phyloP scores from a whole-genome alignment of 2,113 vertebrate species.

The Corvus moneduloides region DNA sequence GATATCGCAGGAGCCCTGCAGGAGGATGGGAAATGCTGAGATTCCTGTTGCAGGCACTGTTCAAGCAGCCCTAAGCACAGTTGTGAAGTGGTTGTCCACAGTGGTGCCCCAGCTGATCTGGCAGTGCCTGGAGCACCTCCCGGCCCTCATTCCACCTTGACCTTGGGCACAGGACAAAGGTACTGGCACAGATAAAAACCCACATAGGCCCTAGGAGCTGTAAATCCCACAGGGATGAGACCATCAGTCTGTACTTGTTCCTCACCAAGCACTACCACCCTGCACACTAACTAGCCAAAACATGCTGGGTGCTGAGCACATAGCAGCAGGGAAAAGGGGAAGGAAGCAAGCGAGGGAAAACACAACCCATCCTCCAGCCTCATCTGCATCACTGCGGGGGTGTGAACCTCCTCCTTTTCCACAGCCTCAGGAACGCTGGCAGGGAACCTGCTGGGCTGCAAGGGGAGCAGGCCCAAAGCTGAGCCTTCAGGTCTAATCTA shows the following conservation, averaged over 20 bases:
- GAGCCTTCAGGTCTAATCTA: neutral
- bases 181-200: neutral
- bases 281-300: neutral
- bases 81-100: rapidly evolving
- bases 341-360: neutral
- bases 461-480: neutral
- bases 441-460: neutral
- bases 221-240: neutral
- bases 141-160: neutral
- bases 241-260: neutral
- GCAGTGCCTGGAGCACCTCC: neutral
- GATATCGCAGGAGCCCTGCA: conserved; percentile 78
- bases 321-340: neutral
- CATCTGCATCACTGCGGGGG: rapidly evolving
- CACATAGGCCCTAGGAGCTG: neutral
- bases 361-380: neutral
- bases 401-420: neutral
- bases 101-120: neutral
- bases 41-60: neutral
- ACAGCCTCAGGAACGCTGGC: neutral
- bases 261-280: neutral
- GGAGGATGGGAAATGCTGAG: neutral
- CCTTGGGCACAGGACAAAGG: neutral
- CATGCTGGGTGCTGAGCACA: neutral
- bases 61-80: neutral